Evolutionary conservation across 2,113 vertebrate genomes (phyloP), one percentile per base, ranked within the genome.

Genomic region (Oxygymnocypris stewartii): DNA sequence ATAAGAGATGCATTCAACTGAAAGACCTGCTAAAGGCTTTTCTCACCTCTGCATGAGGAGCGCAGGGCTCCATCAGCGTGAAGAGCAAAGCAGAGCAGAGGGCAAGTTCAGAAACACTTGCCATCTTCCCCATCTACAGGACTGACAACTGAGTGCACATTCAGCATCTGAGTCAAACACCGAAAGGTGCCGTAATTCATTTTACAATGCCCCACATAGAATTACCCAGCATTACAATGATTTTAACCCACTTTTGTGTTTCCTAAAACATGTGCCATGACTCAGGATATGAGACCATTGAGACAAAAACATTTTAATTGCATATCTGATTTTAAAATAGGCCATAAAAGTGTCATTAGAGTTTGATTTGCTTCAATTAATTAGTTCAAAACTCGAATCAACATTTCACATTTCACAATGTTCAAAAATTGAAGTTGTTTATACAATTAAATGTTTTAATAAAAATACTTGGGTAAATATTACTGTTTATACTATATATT

Each of bases 1-100:
- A 65, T 37, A 67, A 80, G 76, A 20, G 12, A n/a, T 47, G 73
- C 42, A 23, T 75, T 75, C 49, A 59, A 20, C 77, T 59, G 77
- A 59, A 57, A 59, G 59, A 79, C 51, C 57, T 20, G 51, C 31
- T 79, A 79, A 59, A 79, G 51, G 77, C 51, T 79, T 79, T 79
- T 37, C 51, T 76, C 73, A 16, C 28, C 18, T 18, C 77, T 79
- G 77, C 77, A 79, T 59, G 51, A 79, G 28, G n/a, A 12, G 76
- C 49, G 0, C 76, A 79, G 49, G 16, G 49, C 16, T 79, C 16
- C 16, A 6, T 57, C 77, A 59, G 77, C 47, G 28, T 79, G 77
- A 79, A 79, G 51, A 57, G 25, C 47, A 54, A 18, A 78, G 75
- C 25, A 49, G 47, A 51, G 51, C 31, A 79, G 51, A 79, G 77